Evolutionary conservation across 2,797 vertebrate species (phyloP).

Genomic region (Neomorphus geoffroyi): DNA sequence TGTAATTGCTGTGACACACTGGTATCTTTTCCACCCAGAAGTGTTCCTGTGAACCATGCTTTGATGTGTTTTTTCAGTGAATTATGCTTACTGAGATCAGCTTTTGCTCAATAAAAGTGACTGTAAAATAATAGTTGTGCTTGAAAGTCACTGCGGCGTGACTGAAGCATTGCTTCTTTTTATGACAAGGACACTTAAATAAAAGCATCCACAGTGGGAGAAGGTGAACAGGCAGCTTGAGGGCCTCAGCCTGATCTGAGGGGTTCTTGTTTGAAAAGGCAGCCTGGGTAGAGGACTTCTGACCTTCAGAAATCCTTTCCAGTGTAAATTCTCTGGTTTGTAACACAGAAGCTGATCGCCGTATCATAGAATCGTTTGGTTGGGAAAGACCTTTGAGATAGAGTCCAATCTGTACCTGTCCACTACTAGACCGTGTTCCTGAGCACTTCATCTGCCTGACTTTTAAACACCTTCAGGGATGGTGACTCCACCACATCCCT

Average conservation of each 20-base stretch:
- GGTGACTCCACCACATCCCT: too few species aligned
- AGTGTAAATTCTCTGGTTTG: not conserved
- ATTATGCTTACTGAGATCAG: not conserved
- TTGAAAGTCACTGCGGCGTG: not conserved
- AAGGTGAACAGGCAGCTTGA: not conserved
- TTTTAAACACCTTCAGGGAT: too few species aligned
- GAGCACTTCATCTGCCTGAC: too few species aligned
- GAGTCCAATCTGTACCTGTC: too few species aligned
- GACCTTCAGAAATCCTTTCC: not conserved
- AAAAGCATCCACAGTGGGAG: not conserved
- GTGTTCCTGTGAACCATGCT: not conserved
- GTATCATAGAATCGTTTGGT: too few species aligned
- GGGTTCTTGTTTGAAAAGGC: not conserved
- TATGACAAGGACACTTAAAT: not conserved
- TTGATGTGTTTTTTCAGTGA: not conserved
- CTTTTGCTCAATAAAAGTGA: not conserved
- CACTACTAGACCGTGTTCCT: too few species aligned
- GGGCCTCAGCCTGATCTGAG: not conserved
- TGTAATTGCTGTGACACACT: not conserved
- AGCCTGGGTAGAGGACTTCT: not conserved
- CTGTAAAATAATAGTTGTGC: not conserved
- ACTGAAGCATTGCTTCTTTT: not conserved
- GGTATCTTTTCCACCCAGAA: not conserved
- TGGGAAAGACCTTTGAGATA: too few species aligned
- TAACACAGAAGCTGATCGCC: not conserved